Conservation (phyloP, 2,113 vertebrate genomes). For the Mirounga angustirostris region DNA sequence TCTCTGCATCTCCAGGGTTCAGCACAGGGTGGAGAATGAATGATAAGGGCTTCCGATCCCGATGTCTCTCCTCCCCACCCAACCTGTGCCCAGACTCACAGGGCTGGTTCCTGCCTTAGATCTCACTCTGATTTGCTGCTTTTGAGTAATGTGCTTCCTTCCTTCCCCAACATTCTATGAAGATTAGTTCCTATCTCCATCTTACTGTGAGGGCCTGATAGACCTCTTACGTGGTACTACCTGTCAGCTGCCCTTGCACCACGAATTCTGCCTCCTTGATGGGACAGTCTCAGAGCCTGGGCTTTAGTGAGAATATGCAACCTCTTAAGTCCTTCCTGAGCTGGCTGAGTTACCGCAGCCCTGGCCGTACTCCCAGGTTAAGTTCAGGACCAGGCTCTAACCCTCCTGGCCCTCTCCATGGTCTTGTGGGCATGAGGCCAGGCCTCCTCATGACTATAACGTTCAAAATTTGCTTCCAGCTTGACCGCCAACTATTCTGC, state of each 20-base stretch:
- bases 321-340: constrained; percentile 52
- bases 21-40: not conserved
- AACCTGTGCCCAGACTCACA: not conserved
- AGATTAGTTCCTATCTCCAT: not conserved
- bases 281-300: not conserved
- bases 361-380: not conserved
- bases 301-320: constrained; percentile 1
- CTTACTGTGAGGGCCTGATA: not conserved
- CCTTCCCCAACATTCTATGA: constrained; percentile 27
- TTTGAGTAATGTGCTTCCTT: constrained; percentile 36
- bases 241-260: not conserved
- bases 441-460: not conserved
- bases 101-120: not conserved
- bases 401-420: not conserved
- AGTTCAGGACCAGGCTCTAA: constrained; percentile 17
- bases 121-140: not conserved
- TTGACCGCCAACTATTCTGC: not conserved
- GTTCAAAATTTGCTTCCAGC: constrained; percentile 37
- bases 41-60: not conserved
- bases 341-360: not conserved
- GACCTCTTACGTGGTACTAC: not conserved
- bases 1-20: not conserved
- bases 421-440: not conserved
- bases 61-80: not conserved
- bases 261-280: not conserved